phyloP scores from a whole-genome alignment of 1,140 invertebrate species.

The Sinella curviseta region DNA sequence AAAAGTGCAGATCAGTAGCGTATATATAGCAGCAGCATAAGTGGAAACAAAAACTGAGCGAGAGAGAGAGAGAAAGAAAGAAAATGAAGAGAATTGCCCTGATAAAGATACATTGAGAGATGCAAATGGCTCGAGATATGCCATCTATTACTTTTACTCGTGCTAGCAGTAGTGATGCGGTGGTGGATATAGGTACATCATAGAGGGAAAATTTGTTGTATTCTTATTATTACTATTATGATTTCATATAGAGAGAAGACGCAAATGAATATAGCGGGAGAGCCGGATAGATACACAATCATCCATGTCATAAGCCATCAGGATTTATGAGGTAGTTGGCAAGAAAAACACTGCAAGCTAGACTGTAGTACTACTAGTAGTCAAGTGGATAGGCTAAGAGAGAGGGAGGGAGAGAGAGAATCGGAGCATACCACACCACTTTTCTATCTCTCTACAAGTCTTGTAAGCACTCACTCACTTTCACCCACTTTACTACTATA shows the following conservation, averaged over 20 bases:
- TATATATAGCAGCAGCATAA: too few species aligned
- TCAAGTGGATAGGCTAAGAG: too few species aligned
- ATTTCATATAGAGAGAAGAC: background rate
- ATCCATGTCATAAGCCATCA: constrained; percentile 17
- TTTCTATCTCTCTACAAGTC: background rate
- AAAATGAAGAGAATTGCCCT: background rate
- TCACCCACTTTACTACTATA: background rate
- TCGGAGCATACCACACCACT: background rate
- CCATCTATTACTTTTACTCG: too few species aligned
- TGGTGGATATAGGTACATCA: too few species aligned
- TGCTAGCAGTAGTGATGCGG: too few species aligned
- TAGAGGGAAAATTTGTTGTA: too few species aligned
- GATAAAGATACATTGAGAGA: constrained; percentile 13
- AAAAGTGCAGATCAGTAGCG: too few species aligned
- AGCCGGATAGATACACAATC: background rate
- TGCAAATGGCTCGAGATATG: too few species aligned
- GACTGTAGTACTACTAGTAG: too few species aligned
- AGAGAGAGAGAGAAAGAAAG: background rate
- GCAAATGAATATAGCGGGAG: too few species aligned
- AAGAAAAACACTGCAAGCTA: constrained; percentile 12
- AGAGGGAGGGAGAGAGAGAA: background rate
- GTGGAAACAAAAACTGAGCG: too few species aligned
- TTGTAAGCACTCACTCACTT: background rate
- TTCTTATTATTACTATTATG: background rate
- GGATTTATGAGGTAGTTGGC: constrained; percentile 24